These are phyloP conservation scores for Gorsachius goisagi DNA, from an alignment of 2,113 vertebrate genomes.

Conservation along the genomic window DNA sequence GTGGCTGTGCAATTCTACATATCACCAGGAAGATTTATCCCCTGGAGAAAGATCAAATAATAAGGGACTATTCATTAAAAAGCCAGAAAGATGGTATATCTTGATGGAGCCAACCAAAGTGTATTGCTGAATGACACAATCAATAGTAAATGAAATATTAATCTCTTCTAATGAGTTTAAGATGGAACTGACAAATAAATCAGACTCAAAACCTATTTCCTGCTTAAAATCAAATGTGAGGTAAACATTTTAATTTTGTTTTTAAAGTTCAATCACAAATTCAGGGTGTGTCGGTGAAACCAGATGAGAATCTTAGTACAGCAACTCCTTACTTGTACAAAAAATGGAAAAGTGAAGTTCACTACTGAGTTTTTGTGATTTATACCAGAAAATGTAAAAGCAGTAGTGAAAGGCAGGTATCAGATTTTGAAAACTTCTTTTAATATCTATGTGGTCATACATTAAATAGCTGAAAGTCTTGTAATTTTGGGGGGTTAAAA, in stretches of 20 bases:
- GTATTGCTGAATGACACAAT: background rate
- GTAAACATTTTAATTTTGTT: background rate
- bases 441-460: background rate
- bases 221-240: background rate
- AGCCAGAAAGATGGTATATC: background rate
- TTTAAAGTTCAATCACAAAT: background rate
- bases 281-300: background rate
- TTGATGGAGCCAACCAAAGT: background rate
- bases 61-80: background rate
- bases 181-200: background rate
- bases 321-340: background rate
- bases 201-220: background rate
- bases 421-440: background rate
- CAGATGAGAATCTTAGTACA: background rate
- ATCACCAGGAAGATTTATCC: background rate
- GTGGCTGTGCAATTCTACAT: background rate
- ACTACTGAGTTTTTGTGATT: background rate
- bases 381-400: background rate
- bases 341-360: background rate
- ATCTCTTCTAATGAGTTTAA: background rate
- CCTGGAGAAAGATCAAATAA: constrained; percentile 2
- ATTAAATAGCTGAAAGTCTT: background rate
- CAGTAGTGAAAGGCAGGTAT: background rate
- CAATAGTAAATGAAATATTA: background rate
- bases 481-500: background rate